Base-by-base conservation (phyloP, 2,888 invertebrate species). In the Nineta flava region DNA sequence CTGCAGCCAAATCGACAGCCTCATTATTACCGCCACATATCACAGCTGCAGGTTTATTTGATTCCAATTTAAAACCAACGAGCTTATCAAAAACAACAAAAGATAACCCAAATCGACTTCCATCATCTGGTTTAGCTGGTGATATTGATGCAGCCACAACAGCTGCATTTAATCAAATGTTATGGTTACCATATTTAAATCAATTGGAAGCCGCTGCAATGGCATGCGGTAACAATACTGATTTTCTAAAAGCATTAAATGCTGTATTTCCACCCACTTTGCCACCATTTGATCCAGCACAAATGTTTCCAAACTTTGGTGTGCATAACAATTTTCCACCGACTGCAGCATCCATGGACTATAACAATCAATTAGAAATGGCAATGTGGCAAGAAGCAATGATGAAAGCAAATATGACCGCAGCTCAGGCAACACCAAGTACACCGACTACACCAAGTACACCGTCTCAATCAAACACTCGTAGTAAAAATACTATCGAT, bases 331-430 rank as follows among this genome's bases (percentile, higher is more conserved):
- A 45, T 32, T 62, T 62, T 54, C 61, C 62, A 38, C 51, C 60
- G 45, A 57, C 60, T 31, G 56, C 56, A n/a, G 56, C 56, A 26
- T 26, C 26, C 2, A 55, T 66, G 70, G 75, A 74, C 53, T 75
- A 75, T 59, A 70, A 70, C 13, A 75, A 70, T 56, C 70, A 74
- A 17, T 62, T 77, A 56, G 77, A 77, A 56, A 65, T 76, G 56
- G 76, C 77, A 1, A 73, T 82, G 71, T 82, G 83, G 81, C 82
- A 83, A 58, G 81, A 83, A 61, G 76, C 76, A 2, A 71, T 81
- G 67, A 67, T 74, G 35, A 75, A 77, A 51, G 72, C 75, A 7
- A 67, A 67, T 55, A 58, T 64, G 58, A 16, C 19, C 38, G 21
- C 21, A 41, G n/a, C 58, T 61, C 34, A 59, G 60, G 45, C 60